Evolutionary conservation across 1,140 invertebrate species (phyloP).

Genomic region (Mya arenaria): DNA sequence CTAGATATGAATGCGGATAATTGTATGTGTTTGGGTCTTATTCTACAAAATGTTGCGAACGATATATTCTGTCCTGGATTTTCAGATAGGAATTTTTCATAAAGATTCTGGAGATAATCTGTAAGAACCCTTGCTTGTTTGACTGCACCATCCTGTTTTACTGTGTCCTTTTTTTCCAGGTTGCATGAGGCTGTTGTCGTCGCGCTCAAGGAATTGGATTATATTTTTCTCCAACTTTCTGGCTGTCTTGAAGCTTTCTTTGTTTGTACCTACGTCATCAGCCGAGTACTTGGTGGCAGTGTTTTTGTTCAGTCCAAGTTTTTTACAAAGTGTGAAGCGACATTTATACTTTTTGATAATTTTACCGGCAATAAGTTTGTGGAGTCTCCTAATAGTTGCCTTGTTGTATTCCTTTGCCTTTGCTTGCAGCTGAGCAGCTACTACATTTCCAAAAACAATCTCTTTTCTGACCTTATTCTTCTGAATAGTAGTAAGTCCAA

Average conservation of each 20-base stretch:
- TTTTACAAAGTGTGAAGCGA: neutral
- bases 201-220: too few species aligned
- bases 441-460: conserved; percentile 11
- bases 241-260: too few species aligned
- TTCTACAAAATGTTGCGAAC: neutral
- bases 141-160: too few species aligned
- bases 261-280: too few species aligned
- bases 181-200: too few species aligned
- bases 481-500: neutral
- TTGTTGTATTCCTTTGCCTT: neutral
- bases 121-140: neutral
- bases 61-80: neutral
- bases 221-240: too few species aligned
- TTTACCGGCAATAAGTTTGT: neutral
- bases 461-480: conserved; percentile 2
- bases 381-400: neutral
- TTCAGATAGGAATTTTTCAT: neutral
- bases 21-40: neutral
- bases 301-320: neutral
- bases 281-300: too few species aligned
- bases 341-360: neutral
- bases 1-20: conserved; percentile 3
- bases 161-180: too few species aligned
- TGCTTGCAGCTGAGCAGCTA: neutral
- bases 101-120: conserved; percentile 7